Conservation (phyloP, 2,113 vertebrate species). For the Tenebrosternarchus preto region DNA sequence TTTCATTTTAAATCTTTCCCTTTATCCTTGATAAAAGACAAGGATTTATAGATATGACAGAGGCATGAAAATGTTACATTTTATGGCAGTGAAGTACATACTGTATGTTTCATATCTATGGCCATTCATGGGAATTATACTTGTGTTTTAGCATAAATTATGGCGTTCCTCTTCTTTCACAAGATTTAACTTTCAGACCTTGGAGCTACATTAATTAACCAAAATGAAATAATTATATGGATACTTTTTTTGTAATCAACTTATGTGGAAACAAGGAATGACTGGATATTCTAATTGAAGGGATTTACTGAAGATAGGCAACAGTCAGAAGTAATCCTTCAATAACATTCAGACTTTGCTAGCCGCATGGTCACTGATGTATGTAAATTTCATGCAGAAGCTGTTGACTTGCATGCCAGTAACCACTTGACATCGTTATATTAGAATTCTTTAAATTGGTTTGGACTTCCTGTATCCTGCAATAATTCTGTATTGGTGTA, state of each 20-base stretch:
- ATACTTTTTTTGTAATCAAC: conserved; percentile 69
- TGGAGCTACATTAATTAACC: conserved; percentile 52
- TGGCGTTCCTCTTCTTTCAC: conserved; percentile 49
- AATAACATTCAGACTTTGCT: conserved; percentile 49
- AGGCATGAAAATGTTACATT: neutral
- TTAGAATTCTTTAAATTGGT: neutral
- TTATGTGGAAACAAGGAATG: conserved; percentile 67
- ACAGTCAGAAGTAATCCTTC: conserved; percentile 64
- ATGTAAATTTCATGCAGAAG: conserved; percentile 9
- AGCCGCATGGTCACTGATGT: conserved; percentile 42
- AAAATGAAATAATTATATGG: conserved; percentile 66
- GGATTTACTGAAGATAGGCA: conserved; percentile 61
- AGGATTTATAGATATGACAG: conserved; percentile 23
- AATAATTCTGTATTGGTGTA: too few species aligned
- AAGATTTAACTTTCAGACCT: conserved; percentile 49
- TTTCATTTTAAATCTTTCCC: neutral
- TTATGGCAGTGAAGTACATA: conserved; percentile 25
- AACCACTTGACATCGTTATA: neutral
- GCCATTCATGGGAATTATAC: conserved; percentile 29
- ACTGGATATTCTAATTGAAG: conserved; percentile 59
- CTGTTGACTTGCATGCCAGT: neutral
- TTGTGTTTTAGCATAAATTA: conserved; percentile 49
- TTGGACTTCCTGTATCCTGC: too few species aligned
- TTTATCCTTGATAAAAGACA: conserved; percentile 18
- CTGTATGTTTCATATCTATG: conserved; percentile 25